Conservation (phyloP, 2,797 vertebrate genomes). For the Hipposideros larvatus region DNA sequence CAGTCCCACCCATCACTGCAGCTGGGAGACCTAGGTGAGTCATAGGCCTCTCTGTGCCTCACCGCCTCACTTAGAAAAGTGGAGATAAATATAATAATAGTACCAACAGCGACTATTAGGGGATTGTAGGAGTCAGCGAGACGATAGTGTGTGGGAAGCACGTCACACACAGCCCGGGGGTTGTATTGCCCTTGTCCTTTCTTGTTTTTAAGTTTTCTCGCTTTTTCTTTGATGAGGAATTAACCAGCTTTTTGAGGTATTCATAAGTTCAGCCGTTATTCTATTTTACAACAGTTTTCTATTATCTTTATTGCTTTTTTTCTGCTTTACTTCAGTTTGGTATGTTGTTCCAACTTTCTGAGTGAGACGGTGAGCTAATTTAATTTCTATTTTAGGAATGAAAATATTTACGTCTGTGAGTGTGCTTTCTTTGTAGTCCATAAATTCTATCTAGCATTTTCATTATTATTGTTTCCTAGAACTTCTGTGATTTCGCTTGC, state of each 20-base stretch:
- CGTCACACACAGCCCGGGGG: fast-evolving
- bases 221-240: background rate
- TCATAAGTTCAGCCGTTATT: background rate
- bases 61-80: too few relatives aligned
- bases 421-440: background rate
- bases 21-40: too few relatives aligned
- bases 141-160: background rate
- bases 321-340: background rate
- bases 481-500: background rate
- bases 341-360: background rate
- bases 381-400: background rate
- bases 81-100: too few relatives aligned
- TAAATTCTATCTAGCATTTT: background rate
- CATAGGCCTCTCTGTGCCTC: too few relatives aligned
- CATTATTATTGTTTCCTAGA: background rate
- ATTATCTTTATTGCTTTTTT: background rate
- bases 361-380: background rate
- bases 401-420: background rate
- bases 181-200: background rate
- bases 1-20: too few relatives aligned
- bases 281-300: background rate
- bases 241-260: background rate
- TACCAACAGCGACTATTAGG: too few relatives aligned
- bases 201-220: too few relatives aligned
- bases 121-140: too few relatives aligned